These are phyloP conservation scores for Amphiprion ocellaris DNA, from an alignment of 2,113 vertebrate genomes.

Conservation along the genomic window DNA sequence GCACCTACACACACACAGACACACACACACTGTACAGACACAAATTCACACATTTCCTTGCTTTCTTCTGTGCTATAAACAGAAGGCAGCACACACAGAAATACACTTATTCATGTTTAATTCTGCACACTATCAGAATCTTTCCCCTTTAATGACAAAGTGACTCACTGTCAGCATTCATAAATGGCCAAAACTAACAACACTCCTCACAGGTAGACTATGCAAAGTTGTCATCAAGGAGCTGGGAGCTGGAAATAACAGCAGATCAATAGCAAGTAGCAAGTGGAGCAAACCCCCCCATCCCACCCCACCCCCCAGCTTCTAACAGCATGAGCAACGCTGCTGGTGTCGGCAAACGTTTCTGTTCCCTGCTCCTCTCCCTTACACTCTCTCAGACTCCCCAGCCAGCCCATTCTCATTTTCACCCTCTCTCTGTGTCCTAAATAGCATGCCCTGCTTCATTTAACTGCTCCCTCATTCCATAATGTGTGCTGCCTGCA, in stretches of 20 bases:
- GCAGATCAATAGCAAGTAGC: slow-evolving; percentile 72
- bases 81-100: slow-evolving; percentile 15
- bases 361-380: slow-evolving; percentile 29
- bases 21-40: not conserved
- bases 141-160: slow-evolving; percentile 17
- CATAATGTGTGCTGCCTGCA: slow-evolving; percentile 50
- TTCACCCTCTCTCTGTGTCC: slow-evolving; percentile 39
- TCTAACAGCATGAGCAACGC: slow-evolving; percentile 64
- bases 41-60: not conserved
- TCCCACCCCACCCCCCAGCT: slow-evolving; percentile 39
- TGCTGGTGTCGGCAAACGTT: slow-evolving; percentile 57
- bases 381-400: slow-evolving; percentile 24
- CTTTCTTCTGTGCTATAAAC: not conserved
- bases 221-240: slow-evolving; percentile 68
- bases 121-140: not conserved
- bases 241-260: slow-evolving; percentile 69
- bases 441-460: slow-evolving; percentile 61
- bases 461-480: slow-evolving; percentile 53
- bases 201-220: slow-evolving; percentile 36
- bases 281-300: slow-evolving; percentile 54
- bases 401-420: slow-evolving; percentile 40
- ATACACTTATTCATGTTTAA: not conserved
- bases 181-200: not conserved
- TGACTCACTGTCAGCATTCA: not conserved
- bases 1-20: slow-evolving; percentile 5